Evolutionary conservation across 1,140 invertebrate species (phyloP), one percentile per base, ranked within the genome.

Genomic region (Stratiolaelaps scimitus): DNA sequence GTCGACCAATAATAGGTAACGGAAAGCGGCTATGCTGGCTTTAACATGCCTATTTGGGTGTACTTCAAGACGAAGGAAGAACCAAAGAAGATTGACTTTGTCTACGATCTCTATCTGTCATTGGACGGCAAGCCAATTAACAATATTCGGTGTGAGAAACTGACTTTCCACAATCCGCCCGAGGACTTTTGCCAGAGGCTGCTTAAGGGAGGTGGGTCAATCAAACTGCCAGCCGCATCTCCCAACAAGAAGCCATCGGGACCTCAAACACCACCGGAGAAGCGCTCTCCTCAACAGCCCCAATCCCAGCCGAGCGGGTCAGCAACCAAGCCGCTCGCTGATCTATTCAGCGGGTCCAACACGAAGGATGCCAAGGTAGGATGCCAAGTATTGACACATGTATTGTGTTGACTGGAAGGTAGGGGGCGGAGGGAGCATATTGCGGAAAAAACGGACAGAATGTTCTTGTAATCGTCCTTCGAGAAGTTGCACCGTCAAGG

Each of bases 21-120:
- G 71, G 92, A 96, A 74, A 88, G 88, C 7, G 93, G 93, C 1
- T 96, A 96, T 81, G 92, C 90, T 66, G 89, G 92, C 19, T 97
- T 97, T 74, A 80, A 81, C 45, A 78, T 96, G 56, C 86, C 86
- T 1, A 92, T 97, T 71, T 88, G 93, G 70, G 84, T 97, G 65
- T 85, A 89, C 74, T 84, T 96, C 70, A 88, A 85, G 69, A 93
- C 88, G 74, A 88, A 89, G 74, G 87, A 92, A 75, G 88, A 92
- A 73, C 88, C 88, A 20, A 90, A 89, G 73, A 90, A 85, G 73
- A 84, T 93, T 43, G 77, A 80, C 48, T 92, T 91, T 74, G 78
- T 81, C 45, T 96, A 96, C 78, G 90, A 96, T 75, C 79, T 97
- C 48, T 81, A 82, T 70, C 77, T 96, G 66, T 85, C 88, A 75